Evolutionary conservation across 2,888 invertebrate species (phyloP), one percentile per base, ranked within the genome.

Genomic region (Prenolepis imparis): DNA sequence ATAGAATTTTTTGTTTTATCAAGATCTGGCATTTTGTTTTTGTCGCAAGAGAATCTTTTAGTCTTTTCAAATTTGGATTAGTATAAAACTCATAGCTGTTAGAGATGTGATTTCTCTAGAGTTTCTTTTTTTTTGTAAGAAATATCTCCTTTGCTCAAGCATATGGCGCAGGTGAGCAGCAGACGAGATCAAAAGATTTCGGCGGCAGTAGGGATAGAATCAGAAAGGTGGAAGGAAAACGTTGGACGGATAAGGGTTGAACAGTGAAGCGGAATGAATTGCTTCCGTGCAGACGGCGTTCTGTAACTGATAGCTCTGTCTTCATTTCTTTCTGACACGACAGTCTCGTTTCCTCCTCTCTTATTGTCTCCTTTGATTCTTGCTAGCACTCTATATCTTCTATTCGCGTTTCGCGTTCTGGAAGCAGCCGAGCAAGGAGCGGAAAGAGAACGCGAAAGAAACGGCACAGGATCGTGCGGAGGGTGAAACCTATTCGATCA

Each of bases 301-400:
- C 90, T 92, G 92, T 92, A 92, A 92, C 91, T 91, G 92, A 92
- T 93, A 92, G 90, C 88, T 90, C 91, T 90, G 90, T 91, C 92
- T 92, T 91, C 91, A 91, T 92, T 92, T 91, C 92, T 91, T 92
- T 90, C 91, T 89, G 90, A 91, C 92, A 90, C 91, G 91, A 88
- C 91, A 90, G 89, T 85, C 84, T 85, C 86, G 89, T 87, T 90
- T 86, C 86, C 89, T 90, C 87, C 86, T 83, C 87, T 82, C 90
- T 91, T 91, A 89, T 91, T 90, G 89, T 91, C 90, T 90, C 87
- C 88, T 91, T 92, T 92, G 91, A 86, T 87, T 91, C 90, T 86
- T 87, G 85, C 88, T 85, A 88, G 86, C 87, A 84, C 85, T 88
- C 89, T 83, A 84, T 85, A 86, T 82, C 82, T 80, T 86, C 86